These are phyloP conservation scores for Blomia tropicalis DNA, from an alignment of 2,888 invertebrate species.

Conservation along the genomic window DNA sequence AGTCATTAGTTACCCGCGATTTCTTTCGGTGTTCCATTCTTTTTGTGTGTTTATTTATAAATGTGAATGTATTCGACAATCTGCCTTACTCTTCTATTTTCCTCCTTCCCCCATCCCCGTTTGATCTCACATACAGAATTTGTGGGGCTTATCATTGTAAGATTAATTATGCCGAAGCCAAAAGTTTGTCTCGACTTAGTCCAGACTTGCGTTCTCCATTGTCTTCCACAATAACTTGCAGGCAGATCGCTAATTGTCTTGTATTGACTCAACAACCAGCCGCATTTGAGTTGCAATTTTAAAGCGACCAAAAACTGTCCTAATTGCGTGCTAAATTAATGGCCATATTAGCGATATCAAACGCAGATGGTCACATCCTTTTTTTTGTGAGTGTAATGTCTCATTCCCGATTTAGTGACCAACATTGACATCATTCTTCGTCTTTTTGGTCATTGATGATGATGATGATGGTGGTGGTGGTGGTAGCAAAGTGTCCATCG, in stretches of 20 bases:
- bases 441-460: no score
- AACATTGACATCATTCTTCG: no score
- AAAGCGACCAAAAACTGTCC: background rate
- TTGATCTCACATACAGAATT: background rate
- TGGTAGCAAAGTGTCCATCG: no score
- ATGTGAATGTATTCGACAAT: slow-evolving; percentile 13
- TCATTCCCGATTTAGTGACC: no score
- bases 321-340: background rate
- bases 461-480: no score
- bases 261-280: no score
- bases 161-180: slow-evolving; percentile 9
- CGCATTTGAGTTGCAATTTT: no score
- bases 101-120: background rate
- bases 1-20: slow-evolving; percentile 9
- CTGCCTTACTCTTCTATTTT: background rate
- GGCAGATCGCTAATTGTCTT: slow-evolving; percentile 8
- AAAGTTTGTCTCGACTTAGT: no score
- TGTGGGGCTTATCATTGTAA: background rate
- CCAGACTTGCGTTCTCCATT: background rate
- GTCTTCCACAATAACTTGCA: background rate
- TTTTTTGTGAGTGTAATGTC: no score
- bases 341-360: background rate
- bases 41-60: no score
- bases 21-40: background rate
- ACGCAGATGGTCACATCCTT: slow-evolving; percentile 11